Evolutionary conservation across 1,140 invertebrate species (phyloP).

Genomic region (Pissodes strobi): DNA sequence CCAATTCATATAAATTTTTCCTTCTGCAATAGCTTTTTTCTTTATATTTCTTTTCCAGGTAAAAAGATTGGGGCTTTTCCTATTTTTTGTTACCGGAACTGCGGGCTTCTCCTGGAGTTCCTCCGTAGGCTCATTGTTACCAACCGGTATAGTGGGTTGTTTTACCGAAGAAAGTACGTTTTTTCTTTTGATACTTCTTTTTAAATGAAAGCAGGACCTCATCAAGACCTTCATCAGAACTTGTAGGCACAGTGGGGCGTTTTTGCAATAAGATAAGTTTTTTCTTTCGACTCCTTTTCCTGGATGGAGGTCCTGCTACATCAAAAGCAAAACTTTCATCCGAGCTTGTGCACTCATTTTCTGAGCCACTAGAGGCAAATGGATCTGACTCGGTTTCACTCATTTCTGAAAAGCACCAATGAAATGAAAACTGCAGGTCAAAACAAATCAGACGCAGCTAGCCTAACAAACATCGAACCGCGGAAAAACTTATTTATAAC

Average conservation of each 20-base stretch:
- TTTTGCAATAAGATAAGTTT: too few relatives aligned
- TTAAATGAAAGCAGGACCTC: not conserved
- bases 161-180: not conserved
- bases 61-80: not conserved
- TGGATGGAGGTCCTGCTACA: too few relatives aligned
- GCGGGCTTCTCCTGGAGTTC: not conserved
- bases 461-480: too few relatives aligned
- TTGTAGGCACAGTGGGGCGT: not conserved
- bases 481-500: too few relatives aligned
- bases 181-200: constrained; percentile 3
- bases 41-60: constrained; percentile 11
- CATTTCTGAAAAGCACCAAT: too few relatives aligned
- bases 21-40: constrained; percentile 6
- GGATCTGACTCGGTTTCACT: too few relatives aligned
- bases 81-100: constrained; percentile 7
- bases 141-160: not conserved
- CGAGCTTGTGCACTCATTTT: too few relatives aligned
- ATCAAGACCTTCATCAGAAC: not conserved
- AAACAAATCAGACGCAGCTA: too few relatives aligned
- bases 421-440: too few relatives aligned
- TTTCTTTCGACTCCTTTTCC: too few relatives aligned
- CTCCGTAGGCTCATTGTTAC: not conserved
- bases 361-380: too few relatives aligned
- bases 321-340: too few relatives aligned
- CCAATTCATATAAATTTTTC: constrained; percentile 5